phyloP scores from a whole-genome alignment of 2,888 invertebrate genomes.

The Aphrophora alni region DNA sequence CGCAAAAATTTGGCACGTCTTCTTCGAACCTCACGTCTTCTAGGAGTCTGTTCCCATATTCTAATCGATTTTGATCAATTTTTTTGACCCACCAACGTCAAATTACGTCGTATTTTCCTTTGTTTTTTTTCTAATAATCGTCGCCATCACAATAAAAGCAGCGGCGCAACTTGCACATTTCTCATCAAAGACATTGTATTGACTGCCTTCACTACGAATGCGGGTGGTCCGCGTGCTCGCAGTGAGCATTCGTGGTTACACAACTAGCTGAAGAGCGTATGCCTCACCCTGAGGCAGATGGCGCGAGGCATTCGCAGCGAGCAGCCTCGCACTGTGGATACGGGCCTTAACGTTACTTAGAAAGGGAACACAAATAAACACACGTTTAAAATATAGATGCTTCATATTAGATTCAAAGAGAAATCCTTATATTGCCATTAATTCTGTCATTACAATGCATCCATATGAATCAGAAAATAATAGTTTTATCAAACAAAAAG shows the following conservation, averaged over 20 bases:
- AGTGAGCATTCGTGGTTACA: slow-evolving; percentile 30
- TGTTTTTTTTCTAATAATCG: slow-evolving; percentile 23
- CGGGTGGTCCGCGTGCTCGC: slow-evolving; percentile 30
- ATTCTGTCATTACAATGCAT: too few species aligned
- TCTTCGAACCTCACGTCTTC: neutral
- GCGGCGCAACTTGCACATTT: slow-evolving; percentile 8
- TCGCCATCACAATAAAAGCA: slow-evolving; percentile 38
- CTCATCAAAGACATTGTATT: slow-evolving; percentile 14
- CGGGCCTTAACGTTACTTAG: too few species aligned
- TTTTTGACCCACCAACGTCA: neutral
- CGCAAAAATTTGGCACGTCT: neutral
- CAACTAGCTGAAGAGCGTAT: slow-evolving; percentile 6
- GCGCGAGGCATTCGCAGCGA: slow-evolving; percentile 30
- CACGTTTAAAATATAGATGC: too few species aligned
- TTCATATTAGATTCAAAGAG: too few species aligned
- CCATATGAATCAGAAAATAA: too few species aligned
- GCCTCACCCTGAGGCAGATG: slow-evolving; percentile 23
- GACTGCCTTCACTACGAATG: slow-evolving; percentile 35
- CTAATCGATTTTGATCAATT: neutral
- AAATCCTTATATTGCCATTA: too few species aligned
- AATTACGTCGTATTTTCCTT: neutral
- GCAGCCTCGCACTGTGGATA: slow-evolving; percentile 37
- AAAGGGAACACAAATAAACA: too few species aligned
- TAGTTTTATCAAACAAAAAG: too few species aligned
- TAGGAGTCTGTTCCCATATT: neutral